Percentiles rank a stretch among this genome's conserved stretches.
phyloP scores from a whole-genome alignment of 2,797 vertebrate species.

The Nothura maculosa region DNA sequence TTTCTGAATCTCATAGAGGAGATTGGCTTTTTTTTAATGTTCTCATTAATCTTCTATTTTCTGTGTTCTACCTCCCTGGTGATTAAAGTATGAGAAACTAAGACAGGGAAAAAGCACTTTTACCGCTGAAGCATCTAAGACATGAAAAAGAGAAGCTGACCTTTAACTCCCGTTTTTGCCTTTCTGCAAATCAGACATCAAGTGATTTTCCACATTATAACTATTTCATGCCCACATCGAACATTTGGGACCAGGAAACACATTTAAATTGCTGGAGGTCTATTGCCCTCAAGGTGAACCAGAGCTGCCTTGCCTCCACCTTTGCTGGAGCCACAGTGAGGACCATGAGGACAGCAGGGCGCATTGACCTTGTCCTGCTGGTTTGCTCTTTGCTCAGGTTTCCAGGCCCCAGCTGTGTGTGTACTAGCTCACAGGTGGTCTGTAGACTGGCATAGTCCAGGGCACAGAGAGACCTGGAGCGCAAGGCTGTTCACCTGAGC shows the following conservation, averaged over 20 bases:
- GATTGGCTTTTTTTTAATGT: neutral
- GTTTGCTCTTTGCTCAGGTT: neutral
- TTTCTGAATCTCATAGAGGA: neutral
- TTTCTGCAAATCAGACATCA: neutral
- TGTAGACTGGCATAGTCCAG: neutral
- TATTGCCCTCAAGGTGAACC: neutral
- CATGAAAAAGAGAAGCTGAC: neutral
- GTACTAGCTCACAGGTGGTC: neutral
- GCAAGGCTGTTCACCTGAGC: neutral
- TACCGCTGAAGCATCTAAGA: neutral
- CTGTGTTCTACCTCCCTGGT: neutral
- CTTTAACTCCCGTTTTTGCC: neutral
- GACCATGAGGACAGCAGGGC: neutral
- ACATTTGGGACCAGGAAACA: neutral
- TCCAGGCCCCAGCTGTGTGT: neutral
- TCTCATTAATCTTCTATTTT: neutral
- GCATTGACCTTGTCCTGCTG: accelerated
- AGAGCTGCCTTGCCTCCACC: neutral
- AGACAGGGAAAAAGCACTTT: neutral
- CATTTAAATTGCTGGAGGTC: neutral
- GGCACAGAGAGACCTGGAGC: neutral
- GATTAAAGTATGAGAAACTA: neutral
- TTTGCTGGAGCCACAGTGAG: neutral
- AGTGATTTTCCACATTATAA: neutral
- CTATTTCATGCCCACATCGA: neutral